These are phyloP conservation scores for Eulithis testata DNA, from an alignment of 2,888 invertebrate genomes.

Conservation along the genomic window DNA sequence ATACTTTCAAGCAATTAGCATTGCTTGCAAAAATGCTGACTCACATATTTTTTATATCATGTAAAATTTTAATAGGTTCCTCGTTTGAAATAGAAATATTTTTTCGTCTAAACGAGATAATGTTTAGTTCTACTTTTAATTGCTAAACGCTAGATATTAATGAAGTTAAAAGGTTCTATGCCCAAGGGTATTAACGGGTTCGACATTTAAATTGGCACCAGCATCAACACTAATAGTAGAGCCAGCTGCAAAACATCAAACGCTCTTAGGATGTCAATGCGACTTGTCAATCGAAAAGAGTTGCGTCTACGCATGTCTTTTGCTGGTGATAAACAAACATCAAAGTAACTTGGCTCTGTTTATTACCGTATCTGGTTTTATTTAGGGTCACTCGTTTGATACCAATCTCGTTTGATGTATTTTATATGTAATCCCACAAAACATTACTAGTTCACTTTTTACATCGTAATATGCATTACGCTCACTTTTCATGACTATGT, in stretches of 20 bases:
- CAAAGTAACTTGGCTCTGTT: slow-evolving; percentile 62
- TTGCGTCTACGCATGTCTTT: slow-evolving; percentile 48
- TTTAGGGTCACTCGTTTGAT: slow-evolving; percentile 72
- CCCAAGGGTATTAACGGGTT: slow-evolving; percentile 19
- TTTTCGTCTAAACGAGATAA: neutral
- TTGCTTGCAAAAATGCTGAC: slow-evolving; percentile 1
- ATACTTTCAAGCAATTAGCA: slow-evolving; percentile 3
- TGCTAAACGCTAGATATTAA: slow-evolving; percentile 7
- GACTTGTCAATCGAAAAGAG: slow-evolving; percentile 60
- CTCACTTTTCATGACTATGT: slow-evolving; percentile 18
- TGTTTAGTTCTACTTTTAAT: slow-evolving; percentile 12
- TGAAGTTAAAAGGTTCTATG: slow-evolving; percentile 13
- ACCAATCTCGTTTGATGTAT: slow-evolving; percentile 72
- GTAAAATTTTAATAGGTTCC: neutral
- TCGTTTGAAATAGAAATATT: neutral
- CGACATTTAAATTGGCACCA: slow-evolving; percentile 33
- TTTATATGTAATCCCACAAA: slow-evolving; percentile 56
- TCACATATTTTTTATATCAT: neutral
- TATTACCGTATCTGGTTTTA: slow-evolving; percentile 68
- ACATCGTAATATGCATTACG: slow-evolving; percentile 7
- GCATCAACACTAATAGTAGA: slow-evolving; percentile 22
- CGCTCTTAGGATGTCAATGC: slow-evolving; percentile 48
- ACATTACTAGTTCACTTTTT: slow-evolving; percentile 36
- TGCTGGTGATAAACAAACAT: slow-evolving; percentile 64
- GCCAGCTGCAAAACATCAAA: slow-evolving; percentile 44